These are phyloP conservation scores for Heliornis fulica DNA, from an alignment of 2,113 vertebrate species.

Conservation along the genomic window DNA sequence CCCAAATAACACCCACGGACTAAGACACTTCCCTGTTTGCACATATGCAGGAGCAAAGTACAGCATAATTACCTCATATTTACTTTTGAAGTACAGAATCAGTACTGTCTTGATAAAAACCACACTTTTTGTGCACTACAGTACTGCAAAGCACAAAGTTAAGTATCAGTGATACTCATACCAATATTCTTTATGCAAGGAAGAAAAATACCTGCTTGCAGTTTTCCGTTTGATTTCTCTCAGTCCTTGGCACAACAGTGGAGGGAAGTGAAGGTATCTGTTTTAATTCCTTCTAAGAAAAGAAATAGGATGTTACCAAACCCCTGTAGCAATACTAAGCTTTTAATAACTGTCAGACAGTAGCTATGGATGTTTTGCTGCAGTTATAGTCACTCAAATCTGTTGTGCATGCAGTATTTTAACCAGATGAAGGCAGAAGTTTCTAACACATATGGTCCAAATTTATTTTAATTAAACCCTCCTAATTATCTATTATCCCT, in stretches of 20 bases:
- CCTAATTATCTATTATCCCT: not conserved
- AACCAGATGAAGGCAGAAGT: not conserved
- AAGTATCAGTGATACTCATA: not conserved
- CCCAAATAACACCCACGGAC: not conserved
- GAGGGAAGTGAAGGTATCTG: conserved; percentile 36
- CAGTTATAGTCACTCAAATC: not conserved
- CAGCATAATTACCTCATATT: not conserved
- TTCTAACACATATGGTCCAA: not conserved
- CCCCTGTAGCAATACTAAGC: not conserved
- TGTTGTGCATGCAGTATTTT: not conserved
- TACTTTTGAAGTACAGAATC: not conserved
- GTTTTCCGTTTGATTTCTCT: conserved; percentile 65
- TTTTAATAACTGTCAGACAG: not conserved
- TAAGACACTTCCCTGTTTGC: not conserved
- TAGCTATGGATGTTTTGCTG: not conserved
- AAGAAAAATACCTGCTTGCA: conserved; percentile 71
- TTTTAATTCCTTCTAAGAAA: conserved; percentile 52
- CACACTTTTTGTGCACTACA: not conserved
- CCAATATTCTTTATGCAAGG: not conserved
- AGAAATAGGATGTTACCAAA: not conserved
- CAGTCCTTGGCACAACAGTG: conserved; percentile 45
- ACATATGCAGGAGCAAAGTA: not conserved
- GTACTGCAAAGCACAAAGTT: not conserved
- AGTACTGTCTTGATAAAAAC: not conserved
- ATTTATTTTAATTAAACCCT: not conserved